Evolutionary conservation across 2,888 invertebrate genomes (phyloP).

Genomic region (Pyrocoelia pectoralis): DNA sequence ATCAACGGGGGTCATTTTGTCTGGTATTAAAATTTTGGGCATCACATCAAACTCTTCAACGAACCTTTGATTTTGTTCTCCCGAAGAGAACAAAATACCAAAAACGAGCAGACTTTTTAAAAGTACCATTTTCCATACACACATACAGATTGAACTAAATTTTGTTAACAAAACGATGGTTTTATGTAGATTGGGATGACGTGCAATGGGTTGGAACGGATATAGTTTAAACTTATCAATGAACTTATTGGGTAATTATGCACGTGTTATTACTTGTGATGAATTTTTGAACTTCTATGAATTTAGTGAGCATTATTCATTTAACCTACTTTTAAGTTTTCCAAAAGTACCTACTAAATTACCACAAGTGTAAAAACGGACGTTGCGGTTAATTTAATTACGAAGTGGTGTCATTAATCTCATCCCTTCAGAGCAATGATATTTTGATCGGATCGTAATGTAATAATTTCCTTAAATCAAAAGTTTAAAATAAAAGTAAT

Average conservation of each 20-base stretch:
- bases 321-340: slow-evolving; percentile 1
- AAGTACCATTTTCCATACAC: neutral
- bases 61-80: neutral
- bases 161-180: neutral
- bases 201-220: slow-evolving; percentile 53
- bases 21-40: neutral
- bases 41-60: neutral
- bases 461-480: no score
- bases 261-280: slow-evolving; percentile 26
- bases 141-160: neutral
- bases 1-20: neutral
- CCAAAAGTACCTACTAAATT: no score
- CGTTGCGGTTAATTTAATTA: neutral
- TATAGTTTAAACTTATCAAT: slow-evolving; percentile 49
- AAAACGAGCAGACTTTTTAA: neutral
- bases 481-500: neutral
- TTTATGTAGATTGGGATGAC: slow-evolving; percentile 43
- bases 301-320: neutral
- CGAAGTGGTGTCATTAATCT: neutral
- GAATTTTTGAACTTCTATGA: neutral
- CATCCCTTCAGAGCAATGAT: no score
- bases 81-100: neutral
- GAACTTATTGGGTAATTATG: slow-evolving; percentile 11
- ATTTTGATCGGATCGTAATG: no score
- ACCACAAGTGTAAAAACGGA: neutral